Conservation (phyloP, 1,140 invertebrate species). For the Limonius californicus region DNA sequence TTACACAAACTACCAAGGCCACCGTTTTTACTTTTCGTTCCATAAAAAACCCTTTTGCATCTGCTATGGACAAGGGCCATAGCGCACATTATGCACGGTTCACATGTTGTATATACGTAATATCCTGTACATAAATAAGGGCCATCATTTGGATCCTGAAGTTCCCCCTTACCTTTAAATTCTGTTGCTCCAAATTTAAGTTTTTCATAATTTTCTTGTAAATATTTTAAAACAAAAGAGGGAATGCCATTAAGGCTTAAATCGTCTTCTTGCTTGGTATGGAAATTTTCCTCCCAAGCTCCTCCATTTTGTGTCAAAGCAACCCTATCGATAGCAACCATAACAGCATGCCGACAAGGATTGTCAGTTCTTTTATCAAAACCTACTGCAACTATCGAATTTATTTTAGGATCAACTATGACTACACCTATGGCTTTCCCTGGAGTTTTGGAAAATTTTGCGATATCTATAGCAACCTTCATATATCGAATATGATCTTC, state of each 20-base stretch:
- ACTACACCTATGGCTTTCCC: conserved; percentile 51
- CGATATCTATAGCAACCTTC: conserved; percentile 56
- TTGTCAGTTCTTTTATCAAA: conserved; percentile 58
- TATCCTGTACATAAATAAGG: conserved; percentile 89
- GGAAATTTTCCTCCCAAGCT: conserved; percentile 53
- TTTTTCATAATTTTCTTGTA: conserved; percentile 33
- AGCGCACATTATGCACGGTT: conserved; percentile 91
- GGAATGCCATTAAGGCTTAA: conserved; percentile 35
- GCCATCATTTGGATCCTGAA: conserved; percentile 45
- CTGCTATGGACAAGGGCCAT: conserved; percentile 92
- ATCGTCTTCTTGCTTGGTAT: neutral
- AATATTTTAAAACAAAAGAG: conserved; percentile 23
- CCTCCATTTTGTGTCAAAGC: conserved; percentile 79
- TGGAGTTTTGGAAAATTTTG: conserved; percentile 29
- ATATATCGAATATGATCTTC: conserved; percentile 60
- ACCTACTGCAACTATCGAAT: conserved; percentile 63
- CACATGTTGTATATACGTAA: conserved; percentile 76
- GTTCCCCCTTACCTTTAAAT: conserved; percentile 44
- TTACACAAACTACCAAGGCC: conserved; percentile 68
- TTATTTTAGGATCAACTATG: conserved; percentile 63
- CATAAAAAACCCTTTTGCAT: conserved; percentile 78
- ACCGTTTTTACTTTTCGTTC: conserved; percentile 56
- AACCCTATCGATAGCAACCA: conserved; percentile 82
- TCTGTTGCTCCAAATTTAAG: conserved; percentile 37
- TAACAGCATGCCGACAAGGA: conserved; percentile 79